Conservation (phyloP, 1,140 invertebrate species). For the Drosophila takahashii region DNA sequence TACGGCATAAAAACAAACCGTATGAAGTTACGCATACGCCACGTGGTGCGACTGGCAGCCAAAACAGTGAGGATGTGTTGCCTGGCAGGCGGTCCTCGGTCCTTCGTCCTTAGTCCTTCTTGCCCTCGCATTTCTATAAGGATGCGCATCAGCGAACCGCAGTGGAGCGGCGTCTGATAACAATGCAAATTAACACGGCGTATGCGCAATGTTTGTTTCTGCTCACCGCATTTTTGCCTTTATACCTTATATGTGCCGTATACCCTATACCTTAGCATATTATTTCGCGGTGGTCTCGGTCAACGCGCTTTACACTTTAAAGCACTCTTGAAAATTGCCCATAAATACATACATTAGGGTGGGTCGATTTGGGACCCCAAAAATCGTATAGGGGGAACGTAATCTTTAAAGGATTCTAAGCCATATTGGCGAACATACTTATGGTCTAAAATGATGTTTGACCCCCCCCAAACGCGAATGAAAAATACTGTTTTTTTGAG, state of each 20-base stretch:
- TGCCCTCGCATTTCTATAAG: slow-evolving; percentile 62
- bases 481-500: too few relatives aligned
- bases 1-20: slow-evolving; percentile 63
- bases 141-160: slow-evolving; percentile 72
- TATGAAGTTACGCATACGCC: slow-evolving; percentile 73
- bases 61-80: slow-evolving; percentile 45
- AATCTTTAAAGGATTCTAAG: too few relatives aligned
- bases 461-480: too few relatives aligned
- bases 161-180: slow-evolving; percentile 65
- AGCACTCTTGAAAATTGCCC: slow-evolving; percentile 76
- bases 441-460: too few relatives aligned
- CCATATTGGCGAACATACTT: too few relatives aligned
- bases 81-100: slow-evolving; percentile 34
- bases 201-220: slow-evolving; percentile 69
- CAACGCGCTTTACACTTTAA: slow-evolving; percentile 70
- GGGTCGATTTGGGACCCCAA: too few relatives aligned
- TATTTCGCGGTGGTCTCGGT: slow-evolving; percentile 24
- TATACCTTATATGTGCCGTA: neutral
- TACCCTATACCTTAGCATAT: slow-evolving; percentile 75
- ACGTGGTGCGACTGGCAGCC: slow-evolving; percentile 40
- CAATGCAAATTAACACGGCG: slow-evolving; percentile 76
- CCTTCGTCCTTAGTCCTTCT: slow-evolving; percentile 1
- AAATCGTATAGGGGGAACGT: too few relatives aligned
- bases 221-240: slow-evolving; percentile 23
- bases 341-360: too few relatives aligned